These are phyloP conservation scores for Oncorhynchus mykiss DNA, from an alignment of 2,113 vertebrate genomes.

Conservation along the genomic window DNA sequence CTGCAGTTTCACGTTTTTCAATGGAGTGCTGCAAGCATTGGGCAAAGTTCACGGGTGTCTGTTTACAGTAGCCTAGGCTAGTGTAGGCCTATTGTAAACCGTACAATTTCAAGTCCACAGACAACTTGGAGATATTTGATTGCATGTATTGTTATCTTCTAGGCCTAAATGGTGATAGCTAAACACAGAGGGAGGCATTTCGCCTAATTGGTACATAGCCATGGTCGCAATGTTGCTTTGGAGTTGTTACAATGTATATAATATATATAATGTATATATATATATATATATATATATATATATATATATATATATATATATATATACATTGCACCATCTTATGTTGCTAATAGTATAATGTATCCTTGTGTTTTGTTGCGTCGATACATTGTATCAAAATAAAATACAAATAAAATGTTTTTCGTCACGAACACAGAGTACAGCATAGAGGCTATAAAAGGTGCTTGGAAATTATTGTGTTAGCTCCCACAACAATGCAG, in stretches of 20 bases:
- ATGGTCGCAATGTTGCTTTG: not conserved
- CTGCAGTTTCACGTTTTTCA: slow-evolving; percentile 33
- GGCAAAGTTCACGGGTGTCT: slow-evolving; percentile 26
- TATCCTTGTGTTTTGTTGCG: not conserved
- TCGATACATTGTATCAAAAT: not conserved
- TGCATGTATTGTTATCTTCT: not conserved
- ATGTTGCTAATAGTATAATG: not conserved
- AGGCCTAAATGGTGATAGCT: not conserved
- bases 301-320: not conserved
- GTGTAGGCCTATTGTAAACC: not conserved
- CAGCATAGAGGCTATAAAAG: too few species aligned
- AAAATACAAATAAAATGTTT: not conserved
- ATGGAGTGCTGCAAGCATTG: slow-evolving; percentile 12
- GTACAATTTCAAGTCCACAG: not conserved
- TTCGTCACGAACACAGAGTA: too few species aligned
- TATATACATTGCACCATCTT: not conserved
- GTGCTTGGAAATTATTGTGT: too few species aligned
- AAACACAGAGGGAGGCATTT: not conserved
- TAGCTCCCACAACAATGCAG: too few species aligned
- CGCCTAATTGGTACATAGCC: not conserved
- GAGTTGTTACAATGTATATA: not conserved
- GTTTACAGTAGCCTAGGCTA: not conserved
- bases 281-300: not conserved
- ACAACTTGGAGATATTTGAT: not conserved
- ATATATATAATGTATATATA: too few species aligned